Evolutionary conservation across 2,797 vertebrate genomes (phyloP).

Genomic region (Cephalopachus bancanus): DNA sequence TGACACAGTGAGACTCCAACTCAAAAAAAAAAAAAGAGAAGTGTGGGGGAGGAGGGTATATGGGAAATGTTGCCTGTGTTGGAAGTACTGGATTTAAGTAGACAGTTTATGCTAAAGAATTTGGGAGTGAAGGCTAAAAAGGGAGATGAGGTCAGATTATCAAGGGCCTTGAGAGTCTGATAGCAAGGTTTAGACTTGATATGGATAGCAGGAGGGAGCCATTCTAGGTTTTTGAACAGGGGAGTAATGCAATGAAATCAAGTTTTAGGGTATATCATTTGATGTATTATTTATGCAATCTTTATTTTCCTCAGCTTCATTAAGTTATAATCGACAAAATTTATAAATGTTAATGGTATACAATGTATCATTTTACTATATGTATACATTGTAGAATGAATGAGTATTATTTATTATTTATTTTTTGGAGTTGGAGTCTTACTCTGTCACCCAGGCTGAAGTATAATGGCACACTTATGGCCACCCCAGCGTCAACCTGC

Average conservation of each 20-base stretch:
- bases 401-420: background rate
- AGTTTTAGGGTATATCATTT: conserved; percentile 43
- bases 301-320: background rate
- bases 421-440: too few relatives aligned
- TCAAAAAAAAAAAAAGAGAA: too few relatives aligned
- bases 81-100: background rate
- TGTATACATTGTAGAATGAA: background rate
- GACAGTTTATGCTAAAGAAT: background rate
- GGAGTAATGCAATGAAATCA: background rate
- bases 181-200: background rate
- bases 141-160: background rate
- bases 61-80: background rate
- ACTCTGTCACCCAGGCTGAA: too few relatives aligned
- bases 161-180: background rate
- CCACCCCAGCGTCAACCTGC: too few relatives aligned
- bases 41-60: background rate
- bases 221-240: background rate
- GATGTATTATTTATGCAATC: background rate
- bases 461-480: too few relatives aligned
- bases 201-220: background rate
- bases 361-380: background rate
- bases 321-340: background rate
- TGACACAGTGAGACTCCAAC: too few relatives aligned
- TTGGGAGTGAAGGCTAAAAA: background rate
- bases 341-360: background rate